Percentiles rank a stretch among this genome's conserved stretches.
Evolutionary conservation across 2,888 invertebrate species (phyloP).

Genomic region (Colostygia pectinataria): DNA sequence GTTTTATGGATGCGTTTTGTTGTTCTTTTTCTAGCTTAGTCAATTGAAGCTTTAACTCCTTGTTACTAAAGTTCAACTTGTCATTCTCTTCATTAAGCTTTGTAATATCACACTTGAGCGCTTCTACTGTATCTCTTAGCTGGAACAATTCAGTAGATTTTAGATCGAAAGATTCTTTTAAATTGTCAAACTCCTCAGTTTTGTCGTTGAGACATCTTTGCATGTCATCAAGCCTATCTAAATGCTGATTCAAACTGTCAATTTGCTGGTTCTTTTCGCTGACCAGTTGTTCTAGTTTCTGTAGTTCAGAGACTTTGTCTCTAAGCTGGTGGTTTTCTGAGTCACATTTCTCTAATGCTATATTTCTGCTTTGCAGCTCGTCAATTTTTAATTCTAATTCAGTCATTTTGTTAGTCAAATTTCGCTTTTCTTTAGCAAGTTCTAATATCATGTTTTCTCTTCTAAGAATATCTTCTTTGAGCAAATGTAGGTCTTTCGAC

Average conservation of each 20-base stretch:
- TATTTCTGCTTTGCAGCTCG: constrained; percentile 72
- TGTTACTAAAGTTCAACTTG: constrained; percentile 58
- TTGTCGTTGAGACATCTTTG: constrained; percentile 77
- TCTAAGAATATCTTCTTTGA: constrained; percentile 81
- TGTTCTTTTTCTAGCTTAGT: constrained; percentile 74
- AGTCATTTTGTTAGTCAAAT: constrained; percentile 70
- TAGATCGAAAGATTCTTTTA: constrained; percentile 74
- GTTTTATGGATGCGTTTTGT: constrained; percentile 66
- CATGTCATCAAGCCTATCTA: constrained; percentile 74
- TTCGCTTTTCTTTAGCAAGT: constrained; percentile 82
- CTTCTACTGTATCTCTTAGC: constrained; percentile 63
- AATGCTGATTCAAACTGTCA: constrained; percentile 75
- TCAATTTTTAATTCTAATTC: constrained; percentile 78
- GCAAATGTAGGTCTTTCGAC: constrained; percentile 76
- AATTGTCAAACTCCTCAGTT: constrained; percentile 71
- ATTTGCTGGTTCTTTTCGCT: constrained; percentile 82
- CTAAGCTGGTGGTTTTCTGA: constrained; percentile 73
- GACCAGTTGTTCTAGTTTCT: constrained; percentile 78
- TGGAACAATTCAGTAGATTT: constrained; percentile 71
- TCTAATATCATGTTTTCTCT: constrained; percentile 83
- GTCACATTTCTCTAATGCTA: constrained; percentile 61
- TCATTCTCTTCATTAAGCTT: constrained; percentile 71
- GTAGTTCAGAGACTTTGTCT: constrained; percentile 73
- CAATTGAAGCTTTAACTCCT: constrained; percentile 65
- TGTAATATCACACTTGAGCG: constrained; percentile 62